phyloP scores from a whole-genome alignment of 1,140 invertebrate genomes.

The Brachionus sp. region DNA sequence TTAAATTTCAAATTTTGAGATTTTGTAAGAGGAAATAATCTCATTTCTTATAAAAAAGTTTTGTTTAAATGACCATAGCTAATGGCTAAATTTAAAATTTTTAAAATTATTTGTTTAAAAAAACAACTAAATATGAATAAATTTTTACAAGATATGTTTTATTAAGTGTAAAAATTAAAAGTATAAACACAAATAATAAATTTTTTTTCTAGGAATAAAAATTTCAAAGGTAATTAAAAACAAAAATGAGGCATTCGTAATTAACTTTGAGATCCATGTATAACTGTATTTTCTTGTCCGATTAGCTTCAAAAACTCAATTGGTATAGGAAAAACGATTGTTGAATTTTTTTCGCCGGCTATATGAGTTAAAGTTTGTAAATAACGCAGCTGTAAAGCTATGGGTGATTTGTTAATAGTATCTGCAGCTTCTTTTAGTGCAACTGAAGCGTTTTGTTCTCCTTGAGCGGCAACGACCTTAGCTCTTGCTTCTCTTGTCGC shows the following conservation, averaged over 20 bases:
- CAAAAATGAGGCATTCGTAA: background rate
- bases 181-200: background rate
- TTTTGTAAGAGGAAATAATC: background rate
- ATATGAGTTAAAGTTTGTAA: conserved; percentile 84
- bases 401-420: conserved; percentile 61
- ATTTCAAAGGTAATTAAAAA: background rate
- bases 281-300: background rate
- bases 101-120: background rate
- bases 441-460: conserved; percentile 46
- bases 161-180: background rate
- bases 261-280: background rate
- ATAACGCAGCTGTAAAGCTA: conserved; percentile 74
- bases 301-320: conserved; percentile 72
- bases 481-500: conserved; percentile 54
- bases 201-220: background rate
- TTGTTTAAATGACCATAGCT: background rate
- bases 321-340: conserved; percentile 91
- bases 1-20: background rate
- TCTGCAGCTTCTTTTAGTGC: conserved; percentile 46
- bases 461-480: conserved; percentile 50
- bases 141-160: conserved; percentile 1
- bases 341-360: conserved; percentile 94
- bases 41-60: background rate
- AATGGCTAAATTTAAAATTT: background rate
- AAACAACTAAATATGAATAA: background rate